Conservation (phyloP, 2,888 invertebrate genomes). For the Drosophila mayaguana region DNA sequence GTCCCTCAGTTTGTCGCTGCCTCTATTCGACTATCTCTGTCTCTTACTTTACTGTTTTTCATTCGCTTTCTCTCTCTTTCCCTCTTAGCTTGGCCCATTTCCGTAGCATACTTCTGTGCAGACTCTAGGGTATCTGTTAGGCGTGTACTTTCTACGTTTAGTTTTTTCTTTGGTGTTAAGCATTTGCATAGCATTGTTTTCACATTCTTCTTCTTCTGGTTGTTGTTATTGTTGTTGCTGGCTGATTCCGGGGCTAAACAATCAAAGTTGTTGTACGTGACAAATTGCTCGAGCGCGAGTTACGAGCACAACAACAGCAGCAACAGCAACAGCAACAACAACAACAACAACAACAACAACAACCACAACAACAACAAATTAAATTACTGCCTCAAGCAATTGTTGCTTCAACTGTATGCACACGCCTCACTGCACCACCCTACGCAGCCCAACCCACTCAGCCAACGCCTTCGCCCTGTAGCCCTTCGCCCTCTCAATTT, state of each 20-base stretch:
- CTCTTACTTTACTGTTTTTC: neutral
- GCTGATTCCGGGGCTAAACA: conserved; percentile 62
- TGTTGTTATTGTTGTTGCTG: conserved; percentile 39
- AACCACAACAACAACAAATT: conserved; percentile 55
- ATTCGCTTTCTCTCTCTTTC: too few species aligned
- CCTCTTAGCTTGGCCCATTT: neutral
- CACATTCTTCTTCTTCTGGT: conserved; percentile 8
- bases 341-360: conserved; percentile 45
- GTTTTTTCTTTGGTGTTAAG: neutral
- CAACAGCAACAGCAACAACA: conserved; percentile 43
- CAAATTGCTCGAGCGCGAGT: conserved; percentile 85
- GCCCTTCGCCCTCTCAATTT: conserved; percentile 17
- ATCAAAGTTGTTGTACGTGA: conserved; percentile 84
- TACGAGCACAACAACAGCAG: conserved; percentile 62
- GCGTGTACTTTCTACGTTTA: neutral
- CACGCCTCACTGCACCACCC: conserved; percentile 11
- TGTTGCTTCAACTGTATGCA: conserved; percentile 43
- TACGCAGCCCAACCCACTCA: neutral
- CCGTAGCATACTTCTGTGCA: conserved; percentile 17
- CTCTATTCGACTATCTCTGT: too few species aligned
- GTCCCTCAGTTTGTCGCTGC: neutral
- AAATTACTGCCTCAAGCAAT: conserved; percentile 70
- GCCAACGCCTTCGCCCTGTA: neutral
- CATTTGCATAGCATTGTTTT: conserved; percentile 29
- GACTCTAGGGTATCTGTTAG: conserved; percentile 9